Conservation (phyloP, 1,140 invertebrate species). For the Lamellibrachia luymesi region DNA sequence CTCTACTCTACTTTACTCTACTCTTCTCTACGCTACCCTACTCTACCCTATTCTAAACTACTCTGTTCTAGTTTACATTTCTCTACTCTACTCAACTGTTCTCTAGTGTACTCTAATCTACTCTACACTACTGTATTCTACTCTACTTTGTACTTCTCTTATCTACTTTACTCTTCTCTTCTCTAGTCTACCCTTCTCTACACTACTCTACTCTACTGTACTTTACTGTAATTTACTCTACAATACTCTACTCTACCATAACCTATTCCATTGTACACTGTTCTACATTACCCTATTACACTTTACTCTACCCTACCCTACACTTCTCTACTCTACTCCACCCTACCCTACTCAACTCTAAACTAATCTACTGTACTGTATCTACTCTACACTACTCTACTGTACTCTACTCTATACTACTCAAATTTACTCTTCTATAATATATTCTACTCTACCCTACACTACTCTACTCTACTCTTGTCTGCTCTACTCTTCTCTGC, state of each 20-base stretch:
- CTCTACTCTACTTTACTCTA: constrained; percentile 17
- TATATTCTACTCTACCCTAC: neutral
- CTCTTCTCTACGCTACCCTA: constrained; percentile 13
- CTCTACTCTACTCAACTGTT: too few species aligned
- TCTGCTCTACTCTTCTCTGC: neutral
- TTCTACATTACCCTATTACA: neutral
- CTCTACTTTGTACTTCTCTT: neutral
- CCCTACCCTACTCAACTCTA: neutral
- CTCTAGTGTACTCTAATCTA: too few species aligned
- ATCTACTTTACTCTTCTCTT: neutral
- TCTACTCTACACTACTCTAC: neutral
- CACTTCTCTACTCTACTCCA: neutral
- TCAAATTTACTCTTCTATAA: neutral
- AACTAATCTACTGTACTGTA: neutral
- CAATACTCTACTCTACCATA: neutral
- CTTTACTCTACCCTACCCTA: too few species aligned
- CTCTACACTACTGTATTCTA: neutral
- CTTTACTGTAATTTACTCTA: neutral
- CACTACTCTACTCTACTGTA: neutral
- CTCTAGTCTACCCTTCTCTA: neutral
- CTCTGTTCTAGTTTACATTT: too few species aligned
- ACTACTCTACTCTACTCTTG: neutral
- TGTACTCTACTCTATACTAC: neutral
- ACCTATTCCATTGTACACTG: neutral
- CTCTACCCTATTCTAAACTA: neutral